A percentile compares a stretch with the other conserved stretches of the same genome.
phyloP scores from a whole-genome alignment of 2,797 vertebrate species.

The Meda fulgida region DNA sequence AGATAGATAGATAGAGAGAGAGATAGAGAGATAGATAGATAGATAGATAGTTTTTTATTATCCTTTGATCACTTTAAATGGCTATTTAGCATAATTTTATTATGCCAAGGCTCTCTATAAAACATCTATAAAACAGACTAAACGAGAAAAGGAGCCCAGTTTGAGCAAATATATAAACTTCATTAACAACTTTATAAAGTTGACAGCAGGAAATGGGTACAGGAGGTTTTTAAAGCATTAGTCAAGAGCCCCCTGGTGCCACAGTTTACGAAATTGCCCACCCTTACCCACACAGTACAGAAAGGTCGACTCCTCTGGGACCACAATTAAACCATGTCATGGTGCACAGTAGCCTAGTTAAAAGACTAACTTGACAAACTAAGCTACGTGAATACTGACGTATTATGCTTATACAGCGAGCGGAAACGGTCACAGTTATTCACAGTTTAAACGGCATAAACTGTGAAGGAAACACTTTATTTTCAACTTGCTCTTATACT shows the following conservation, averaged over 20 bases:
- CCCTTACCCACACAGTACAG: conserved; percentile 53
- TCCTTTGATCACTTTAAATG: conserved; percentile 1
- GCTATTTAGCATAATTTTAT: conserved; percentile 26
- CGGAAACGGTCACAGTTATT: not conserved
- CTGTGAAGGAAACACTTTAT: not conserved
- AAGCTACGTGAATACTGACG: not conserved
- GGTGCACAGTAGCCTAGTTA: not conserved
- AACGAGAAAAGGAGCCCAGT: conserved; percentile 37
- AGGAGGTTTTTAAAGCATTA: conserved; percentile 64
- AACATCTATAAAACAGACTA: conserved; percentile 45
- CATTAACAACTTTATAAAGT: conserved; percentile 53
- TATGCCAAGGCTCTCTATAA: conserved; percentile 21
- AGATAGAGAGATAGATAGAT: conserved; percentile 7
- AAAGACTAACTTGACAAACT: not conserved
- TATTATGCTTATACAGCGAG: too few species aligned
- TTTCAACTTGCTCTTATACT: too few species aligned
- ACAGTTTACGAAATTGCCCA: conserved; percentile 65
- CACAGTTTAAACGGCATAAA: not conserved
- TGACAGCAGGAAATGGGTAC: conserved; percentile 44
- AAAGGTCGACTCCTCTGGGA: not conserved
- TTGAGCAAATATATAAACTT: conserved; percentile 49
- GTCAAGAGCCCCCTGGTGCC: conserved; percentile 83
- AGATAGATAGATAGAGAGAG: conserved; percentile 5
- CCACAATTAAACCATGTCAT: not conserved
- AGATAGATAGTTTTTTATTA: not conserved